Evolutionary conservation across 1,140 invertebrate genomes (phyloP).

Genomic region (Papilio machaon): DNA sequence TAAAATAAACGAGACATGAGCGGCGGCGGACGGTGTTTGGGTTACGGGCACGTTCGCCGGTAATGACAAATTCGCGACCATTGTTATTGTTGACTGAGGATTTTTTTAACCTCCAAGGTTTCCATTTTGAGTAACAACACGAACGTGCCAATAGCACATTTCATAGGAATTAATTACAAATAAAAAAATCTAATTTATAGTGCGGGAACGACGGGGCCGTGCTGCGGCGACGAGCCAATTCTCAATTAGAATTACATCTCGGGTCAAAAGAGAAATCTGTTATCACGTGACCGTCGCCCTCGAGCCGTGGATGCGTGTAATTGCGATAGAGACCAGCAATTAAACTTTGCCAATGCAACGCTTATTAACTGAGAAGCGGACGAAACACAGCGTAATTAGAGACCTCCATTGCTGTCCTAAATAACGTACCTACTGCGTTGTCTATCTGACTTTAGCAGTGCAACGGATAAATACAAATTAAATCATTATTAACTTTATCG

Average conservation of each 20-base stretch:
- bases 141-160: conserved; percentile 72
- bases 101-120: conserved; percentile 72
- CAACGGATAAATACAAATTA: neutral
- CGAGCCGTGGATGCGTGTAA: conserved; percentile 76
- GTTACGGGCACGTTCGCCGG: conserved; percentile 69
- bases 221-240: conserved; percentile 57
- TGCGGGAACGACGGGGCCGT: neutral
- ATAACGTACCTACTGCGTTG: conserved; percentile 37
- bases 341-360: conserved; percentile 69
- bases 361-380: conserved; percentile 61
- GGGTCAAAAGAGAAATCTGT: conserved; percentile 77
- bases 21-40: conserved; percentile 58
- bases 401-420: conserved; percentile 50
- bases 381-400: conserved; percentile 57
- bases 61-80: conserved; percentile 75
- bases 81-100: conserved; percentile 67
- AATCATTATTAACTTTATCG: too few species aligned
- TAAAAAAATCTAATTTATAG: conserved; percentile 48
- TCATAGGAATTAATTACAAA: conserved; percentile 71
- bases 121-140: conserved; percentile 66
- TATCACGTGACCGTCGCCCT: conserved; percentile 62
- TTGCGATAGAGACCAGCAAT: conserved; percentile 71
- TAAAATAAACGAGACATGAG: conserved; percentile 71
- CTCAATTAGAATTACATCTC: conserved; percentile 61
- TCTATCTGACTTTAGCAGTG: neutral